phyloP scores from a whole-genome alignment of 2,797 vertebrate genomes.

The Numenius phaeopus region DNA sequence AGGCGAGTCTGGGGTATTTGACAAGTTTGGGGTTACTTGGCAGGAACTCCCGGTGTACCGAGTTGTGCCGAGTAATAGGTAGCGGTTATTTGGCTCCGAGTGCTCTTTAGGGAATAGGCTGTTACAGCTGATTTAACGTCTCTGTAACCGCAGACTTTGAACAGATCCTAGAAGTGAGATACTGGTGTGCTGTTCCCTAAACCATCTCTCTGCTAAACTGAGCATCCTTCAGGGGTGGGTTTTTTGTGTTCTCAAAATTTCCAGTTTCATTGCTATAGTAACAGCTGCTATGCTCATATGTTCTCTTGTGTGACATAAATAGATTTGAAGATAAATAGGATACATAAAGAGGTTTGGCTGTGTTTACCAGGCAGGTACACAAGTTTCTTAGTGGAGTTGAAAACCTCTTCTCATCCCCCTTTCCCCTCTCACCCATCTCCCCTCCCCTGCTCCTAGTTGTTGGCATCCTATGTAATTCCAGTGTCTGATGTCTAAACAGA shows the following conservation, averaged over 20 bases:
- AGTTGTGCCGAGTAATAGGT: background rate
- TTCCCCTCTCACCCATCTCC: background rate
- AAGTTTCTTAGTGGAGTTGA: slow-evolving; percentile 4
- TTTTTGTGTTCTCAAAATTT: slow-evolving; percentile 68
- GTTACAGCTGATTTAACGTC: background rate
- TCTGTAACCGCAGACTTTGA: slow-evolving; percentile 2
- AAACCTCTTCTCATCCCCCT: background rate
- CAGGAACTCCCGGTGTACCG: background rate
- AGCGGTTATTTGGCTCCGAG: background rate
- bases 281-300: slow-evolving; percentile 76
- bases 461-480: background rate
- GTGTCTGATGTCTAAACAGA: background rate
- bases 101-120: background rate
- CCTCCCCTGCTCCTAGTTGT: background rate
- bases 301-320: slow-evolving; percentile 75
- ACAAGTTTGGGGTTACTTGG: background rate
- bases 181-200: background rate
- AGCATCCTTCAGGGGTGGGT: slow-evolving; percentile 60
- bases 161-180: slow-evolving; percentile 18
- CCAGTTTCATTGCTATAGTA: slow-evolving; percentile 77
- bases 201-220: slow-evolving; percentile 53
- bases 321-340: slow-evolving; percentile 72
- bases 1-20: background rate
- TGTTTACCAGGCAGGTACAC: slow-evolving; percentile 47
- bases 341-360: slow-evolving; percentile 38